A percentile compares a stretch with the other conserved stretches of the same genome.
These are phyloP conservation scores for Poecilia picta DNA, from an alignment of 2,797 vertebrate genomes.

Conservation along the genomic window DNA sequence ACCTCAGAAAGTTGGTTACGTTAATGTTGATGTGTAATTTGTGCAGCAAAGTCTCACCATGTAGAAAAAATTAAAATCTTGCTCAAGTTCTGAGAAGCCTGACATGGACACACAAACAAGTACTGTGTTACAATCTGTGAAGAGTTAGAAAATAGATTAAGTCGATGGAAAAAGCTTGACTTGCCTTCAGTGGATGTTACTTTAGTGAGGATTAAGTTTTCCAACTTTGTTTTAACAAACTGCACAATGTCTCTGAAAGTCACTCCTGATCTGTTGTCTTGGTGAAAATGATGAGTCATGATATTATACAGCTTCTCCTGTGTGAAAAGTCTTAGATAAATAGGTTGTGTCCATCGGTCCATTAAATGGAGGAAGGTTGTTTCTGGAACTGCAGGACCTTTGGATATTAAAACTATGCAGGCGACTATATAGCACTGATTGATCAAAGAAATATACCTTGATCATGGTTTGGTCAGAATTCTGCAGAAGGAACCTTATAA, in stretches of 20 bases:
- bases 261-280: neutral
- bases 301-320: neutral
- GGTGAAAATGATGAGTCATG: neutral
- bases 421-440: no score
- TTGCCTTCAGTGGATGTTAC: neutral
- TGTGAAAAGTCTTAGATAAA: neutral
- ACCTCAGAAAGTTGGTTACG: conserved; percentile 82
- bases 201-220: neutral
- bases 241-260: neutral
- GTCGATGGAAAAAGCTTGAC: no score
- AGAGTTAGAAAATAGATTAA: neutral
- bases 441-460: no score
- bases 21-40: conserved; percentile 65
- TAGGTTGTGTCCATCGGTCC: neutral
- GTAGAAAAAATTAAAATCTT: neutral
- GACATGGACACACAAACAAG: neutral
- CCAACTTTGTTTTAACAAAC: neutral
- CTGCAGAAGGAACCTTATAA: no score
- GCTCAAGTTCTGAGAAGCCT: neutral
- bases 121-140: neutral
- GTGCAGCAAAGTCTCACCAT: neutral
- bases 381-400: no score
- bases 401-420: no score
- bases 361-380: neutral
- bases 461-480: no score